phyloP scores from a whole-genome alignment of 2,113 vertebrate species.

The Aptenodytes forsteri region DNA sequence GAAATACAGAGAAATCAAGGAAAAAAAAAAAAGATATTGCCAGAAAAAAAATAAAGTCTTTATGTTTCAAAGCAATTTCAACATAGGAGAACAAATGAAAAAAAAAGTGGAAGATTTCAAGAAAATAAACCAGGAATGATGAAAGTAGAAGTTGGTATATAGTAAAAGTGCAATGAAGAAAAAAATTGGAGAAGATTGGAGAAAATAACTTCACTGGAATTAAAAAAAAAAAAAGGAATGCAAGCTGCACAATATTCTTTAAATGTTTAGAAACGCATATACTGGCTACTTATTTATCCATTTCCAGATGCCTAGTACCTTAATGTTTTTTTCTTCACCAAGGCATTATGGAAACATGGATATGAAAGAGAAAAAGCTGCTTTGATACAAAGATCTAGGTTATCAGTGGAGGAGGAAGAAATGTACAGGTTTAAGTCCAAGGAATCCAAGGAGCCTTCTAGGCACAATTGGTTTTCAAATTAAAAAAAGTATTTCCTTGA shows the following conservation, averaged over 20 bases:
- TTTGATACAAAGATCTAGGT: background rate
- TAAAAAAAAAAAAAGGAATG: background rate
- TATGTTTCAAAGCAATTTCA: background rate
- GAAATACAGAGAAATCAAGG: background rate
- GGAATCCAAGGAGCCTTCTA: background rate
- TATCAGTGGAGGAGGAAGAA: background rate
- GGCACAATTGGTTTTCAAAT: background rate
- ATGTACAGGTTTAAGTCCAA: background rate
- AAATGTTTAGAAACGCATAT: background rate
- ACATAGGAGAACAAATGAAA: background rate
- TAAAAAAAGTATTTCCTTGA: background rate
- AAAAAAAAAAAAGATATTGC: background rate
- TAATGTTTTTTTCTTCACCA: background rate
- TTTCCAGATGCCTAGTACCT: background rate
- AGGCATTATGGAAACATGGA: background rate
- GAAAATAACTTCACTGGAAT: background rate
- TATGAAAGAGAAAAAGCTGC: background rate
- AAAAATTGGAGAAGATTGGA: background rate
- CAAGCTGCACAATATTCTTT: background rate
- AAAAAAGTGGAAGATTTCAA: background rate
- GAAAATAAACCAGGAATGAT: background rate
- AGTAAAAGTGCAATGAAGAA: background rate
- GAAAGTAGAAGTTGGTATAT: background rate
- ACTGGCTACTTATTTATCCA: background rate
- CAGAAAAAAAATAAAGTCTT: background rate